Evolutionary conservation across 2,797 vertebrate genomes (phyloP), one percentile per base, ranked within the genome.

Genomic region (Sciurus carolinensis): DNA sequence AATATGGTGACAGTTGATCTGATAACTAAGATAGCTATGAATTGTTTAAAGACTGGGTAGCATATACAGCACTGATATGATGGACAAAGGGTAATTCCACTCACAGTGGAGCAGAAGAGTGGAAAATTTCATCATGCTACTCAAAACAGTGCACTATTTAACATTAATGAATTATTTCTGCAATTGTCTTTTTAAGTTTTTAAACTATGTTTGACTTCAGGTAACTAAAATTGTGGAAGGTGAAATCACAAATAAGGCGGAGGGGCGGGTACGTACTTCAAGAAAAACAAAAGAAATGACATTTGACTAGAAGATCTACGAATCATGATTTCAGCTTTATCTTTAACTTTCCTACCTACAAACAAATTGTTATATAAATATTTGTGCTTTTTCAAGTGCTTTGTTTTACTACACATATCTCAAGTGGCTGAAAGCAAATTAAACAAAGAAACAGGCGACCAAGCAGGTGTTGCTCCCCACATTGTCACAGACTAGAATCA

Each of bases 351-450:
- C 4, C n/a, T 87, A 26, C 47, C 69, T 84, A 57, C 11, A 87
- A 90, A 62, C 80, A 36, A 33, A 57, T 50, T 89, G 36, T 79
- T 54, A 50, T 30, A 30, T 81, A 93, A 89, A 54, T 73, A 30
- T 24, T 14, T 72, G 24, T 89, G 42, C 26, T 5, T 83, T 42
- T 62, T 83, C 33, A 93, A 90, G n/a, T 76, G 87, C 36, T 87
- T 82, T 73, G 36, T 72, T 91, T 89, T 89, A n/a, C 18, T 59
- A 12, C 28, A 72, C 28, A 62, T 67, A 39, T 81, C 30, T 15
- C 62, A 72, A 82, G 28, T 57, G 64, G 6, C 52, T 85, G 76
- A 71, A 92, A 47, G 39, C 26, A 91, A 92, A 91, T 83, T 91
- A 59, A 42, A 15, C 26, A 28, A 50, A 66, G 44, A 82, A 30